Evolutionary conservation across 2,113 vertebrate genomes (phyloP), one percentile per base, ranked within the genome.

Genomic region (Calyptomena viridis): DNA sequence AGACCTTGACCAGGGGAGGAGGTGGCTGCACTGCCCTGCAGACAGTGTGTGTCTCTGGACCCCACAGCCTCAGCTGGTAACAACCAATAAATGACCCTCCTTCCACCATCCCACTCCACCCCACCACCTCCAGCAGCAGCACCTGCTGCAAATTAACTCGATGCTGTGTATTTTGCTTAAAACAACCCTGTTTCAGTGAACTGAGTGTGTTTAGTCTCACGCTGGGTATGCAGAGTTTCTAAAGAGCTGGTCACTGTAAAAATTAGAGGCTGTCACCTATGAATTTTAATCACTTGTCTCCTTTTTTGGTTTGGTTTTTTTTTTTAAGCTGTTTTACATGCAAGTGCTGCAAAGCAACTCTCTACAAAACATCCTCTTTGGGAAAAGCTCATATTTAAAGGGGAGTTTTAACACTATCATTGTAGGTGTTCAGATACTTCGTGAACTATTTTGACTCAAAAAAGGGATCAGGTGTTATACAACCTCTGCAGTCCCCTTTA

Each of bases 131-230:
- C 2, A 8, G 35, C 23, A 82, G 46, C 50, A 33, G n/a, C 23
- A 18, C 22, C 44, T 15, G 25, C 40, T 58, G 49, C 17, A 58
- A 53, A 63, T 68, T 35, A 55, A 56, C 53, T 55, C 67, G 44
- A 35, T 2, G 62, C 39, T 88, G 67, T 11, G 52, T 50, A 7
- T 72, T 83, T 81, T 80, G 47, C 60, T 66, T 64, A 8, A 72
- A 92, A 23, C 24, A 68, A 12, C 12, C 13, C 11, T 46, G 22
- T 47, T 56, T 33, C 21, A 15, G 8, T 4, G 40, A 77, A 49
- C 11, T 0, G 0, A 80, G 20, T 1, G 14, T 2, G 2, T 62
- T 71, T 8, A n/a, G 25, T 25, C n/a, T 39, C 84, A 58, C 21
- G 12, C 17, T 2, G 28, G 8, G 7, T 12, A 12, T 3, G 28